phyloP scores from a whole-genome alignment of 2,888 invertebrate genomes.

The Taphrorychus bicolor region DNA sequence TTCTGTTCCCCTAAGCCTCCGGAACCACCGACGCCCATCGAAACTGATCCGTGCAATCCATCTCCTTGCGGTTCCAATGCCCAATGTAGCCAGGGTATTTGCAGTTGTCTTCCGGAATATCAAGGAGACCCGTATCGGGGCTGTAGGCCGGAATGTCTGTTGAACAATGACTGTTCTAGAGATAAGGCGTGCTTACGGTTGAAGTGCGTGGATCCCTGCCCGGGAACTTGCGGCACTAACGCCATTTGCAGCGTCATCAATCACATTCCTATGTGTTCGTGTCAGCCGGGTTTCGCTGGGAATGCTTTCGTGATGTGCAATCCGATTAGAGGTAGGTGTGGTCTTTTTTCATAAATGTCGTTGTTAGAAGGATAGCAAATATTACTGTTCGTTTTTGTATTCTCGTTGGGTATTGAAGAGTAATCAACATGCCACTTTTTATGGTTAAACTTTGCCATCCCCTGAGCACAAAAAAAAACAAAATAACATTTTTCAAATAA shows the following conservation, averaged over 20 bases:
- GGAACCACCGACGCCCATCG: slow-evolving; percentile 59
- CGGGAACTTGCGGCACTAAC: slow-evolving; percentile 71
- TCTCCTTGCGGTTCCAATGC: slow-evolving; percentile 75
- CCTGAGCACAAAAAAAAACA: too few species aligned
- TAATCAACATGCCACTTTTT: too few species aligned
- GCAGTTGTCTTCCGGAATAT: slow-evolving; percentile 75
- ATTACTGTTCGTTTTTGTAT: too few species aligned
- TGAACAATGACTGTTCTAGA: slow-evolving; percentile 74
- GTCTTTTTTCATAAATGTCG: too few species aligned
- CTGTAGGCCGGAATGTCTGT: slow-evolving; percentile 81
- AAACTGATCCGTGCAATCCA: slow-evolving; percentile 73
- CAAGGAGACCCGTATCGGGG: slow-evolving; percentile 78
- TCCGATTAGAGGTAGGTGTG: slow-evolving; percentile 47
- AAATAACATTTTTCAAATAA: too few species aligned
- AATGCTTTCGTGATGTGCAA: slow-evolving; percentile 74
- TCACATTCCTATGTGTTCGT: slow-evolving; percentile 72
- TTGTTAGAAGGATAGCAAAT: too few species aligned
- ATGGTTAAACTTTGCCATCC: too few species aligned
- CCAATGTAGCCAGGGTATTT: slow-evolving; percentile 69
- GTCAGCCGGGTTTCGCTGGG: slow-evolving; percentile 70
- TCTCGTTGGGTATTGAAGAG: too few species aligned
- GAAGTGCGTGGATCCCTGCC: slow-evolving; percentile 78
- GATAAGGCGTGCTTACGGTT: slow-evolving; percentile 75
- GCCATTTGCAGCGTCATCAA: slow-evolving; percentile 65
- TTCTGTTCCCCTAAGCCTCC: slow-evolving; percentile 67